Conservation (phyloP, 2,888 invertebrate genomes). For the Amiota mariae region DNA sequence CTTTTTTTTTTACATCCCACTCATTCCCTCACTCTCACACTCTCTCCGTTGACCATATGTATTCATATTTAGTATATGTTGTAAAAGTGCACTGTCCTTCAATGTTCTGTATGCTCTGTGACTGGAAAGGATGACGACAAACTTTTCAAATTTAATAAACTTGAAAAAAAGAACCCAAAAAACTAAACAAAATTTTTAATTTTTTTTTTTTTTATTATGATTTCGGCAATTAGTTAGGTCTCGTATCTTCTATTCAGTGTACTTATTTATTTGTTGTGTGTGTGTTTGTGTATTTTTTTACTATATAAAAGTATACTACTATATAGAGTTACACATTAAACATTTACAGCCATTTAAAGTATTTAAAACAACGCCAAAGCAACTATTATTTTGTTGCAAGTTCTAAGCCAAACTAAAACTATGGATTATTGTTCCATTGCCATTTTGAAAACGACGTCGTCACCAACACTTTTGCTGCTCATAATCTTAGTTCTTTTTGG, state of each 20-base stretch:
- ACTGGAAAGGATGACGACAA: conserved; percentile 52
- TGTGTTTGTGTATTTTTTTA: conserved; percentile 8
- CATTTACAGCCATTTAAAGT: conserved; percentile 1
- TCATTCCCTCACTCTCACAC: too few species aligned
- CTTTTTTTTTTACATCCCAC: too few species aligned
- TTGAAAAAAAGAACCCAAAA: conserved; percentile 49
- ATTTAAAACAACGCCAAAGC: not conserved
- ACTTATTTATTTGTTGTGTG: conserved; percentile 8
- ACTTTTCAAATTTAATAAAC: conserved; percentile 65
- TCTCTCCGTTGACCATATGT: not conserved
- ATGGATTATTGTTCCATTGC: conserved; percentile 20
- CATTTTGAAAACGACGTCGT: not conserved
- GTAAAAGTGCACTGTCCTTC: not conserved
- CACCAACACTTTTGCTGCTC: not conserved
- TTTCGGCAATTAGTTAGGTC: not conserved
- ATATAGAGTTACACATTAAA: conserved; percentile 5
- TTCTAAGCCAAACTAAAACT: conserved; percentile 9
- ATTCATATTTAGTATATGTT: conserved; percentile 23
- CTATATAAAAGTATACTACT: not conserved
- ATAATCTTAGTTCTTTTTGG: conserved; percentile 17
- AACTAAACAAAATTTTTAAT: too few species aligned
- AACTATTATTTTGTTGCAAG: not conserved
- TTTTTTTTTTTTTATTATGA: conserved; percentile 37
- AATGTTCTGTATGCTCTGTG: too few species aligned
- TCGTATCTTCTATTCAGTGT: not conserved